phyloP scores from a whole-genome alignment of 2,888 invertebrate genomes.

The Xestobium rufovillosum region DNA sequence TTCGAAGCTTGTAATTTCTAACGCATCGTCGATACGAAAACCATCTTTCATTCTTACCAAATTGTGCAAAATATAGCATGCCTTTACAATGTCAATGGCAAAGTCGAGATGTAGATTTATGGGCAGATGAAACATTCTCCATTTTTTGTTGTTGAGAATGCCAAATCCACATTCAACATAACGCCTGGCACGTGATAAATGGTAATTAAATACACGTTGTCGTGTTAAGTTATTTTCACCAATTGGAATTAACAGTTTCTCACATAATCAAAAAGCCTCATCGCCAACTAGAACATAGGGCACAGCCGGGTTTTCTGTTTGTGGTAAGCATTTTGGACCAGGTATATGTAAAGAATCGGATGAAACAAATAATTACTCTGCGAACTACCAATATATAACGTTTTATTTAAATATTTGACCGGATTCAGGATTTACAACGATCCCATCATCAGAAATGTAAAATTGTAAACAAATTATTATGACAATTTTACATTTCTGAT shows the following conservation, averaged over 20 bases:
- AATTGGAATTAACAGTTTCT: conserved; percentile 28
- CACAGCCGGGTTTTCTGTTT: conserved; percentile 14
- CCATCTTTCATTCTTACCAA: conserved; percentile 4
- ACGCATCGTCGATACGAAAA: too few species aligned
- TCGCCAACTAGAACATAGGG: conserved; percentile 27
- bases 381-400: too few species aligned
- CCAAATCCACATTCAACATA: conserved; percentile 23
- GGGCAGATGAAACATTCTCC: conserved; percentile 8
- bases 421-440: too few species aligned
- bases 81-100: too few species aligned
- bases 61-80: conserved; percentile 4
- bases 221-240: conserved; percentile 26
- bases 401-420: too few species aligned
- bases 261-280: conserved; percentile 27
- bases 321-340: conserved; percentile 23
- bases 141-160: conserved; percentile 20
- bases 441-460: too few species aligned
- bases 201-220: conserved; percentile 14
- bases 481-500: too few species aligned
- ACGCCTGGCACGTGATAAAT: conserved; percentile 27
- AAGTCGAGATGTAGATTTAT: conserved; percentile 2
- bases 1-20: conserved; percentile 3
- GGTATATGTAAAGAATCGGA: conserved; percentile 22
- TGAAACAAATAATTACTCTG: too few species aligned
- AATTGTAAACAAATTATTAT: too few species aligned